Percentiles rank a stretch among this genome's conserved stretches.
phyloP scores from a whole-genome alignment of 2,113 vertebrate species.

The Phylloscopus trochiloides region DNA sequence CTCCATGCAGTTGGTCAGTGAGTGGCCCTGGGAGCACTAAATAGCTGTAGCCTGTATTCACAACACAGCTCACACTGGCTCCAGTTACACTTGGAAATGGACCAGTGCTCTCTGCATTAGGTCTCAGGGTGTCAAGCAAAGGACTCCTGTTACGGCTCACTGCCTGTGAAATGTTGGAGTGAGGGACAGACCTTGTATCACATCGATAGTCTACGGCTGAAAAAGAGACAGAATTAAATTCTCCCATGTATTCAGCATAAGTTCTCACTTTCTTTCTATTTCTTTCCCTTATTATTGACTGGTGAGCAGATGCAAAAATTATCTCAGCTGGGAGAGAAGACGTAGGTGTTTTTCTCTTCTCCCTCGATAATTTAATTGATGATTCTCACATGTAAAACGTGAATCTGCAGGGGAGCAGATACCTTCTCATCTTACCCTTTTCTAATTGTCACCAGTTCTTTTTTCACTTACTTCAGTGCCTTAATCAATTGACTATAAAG shows the following conservation, averaged over 20 bases:
- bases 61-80: not conserved
- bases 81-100: not conserved
- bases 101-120: not conserved
- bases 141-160: not conserved
- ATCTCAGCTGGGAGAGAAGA: not conserved
- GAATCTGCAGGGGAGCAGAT: not conserved
- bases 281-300: not conserved
- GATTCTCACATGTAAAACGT: not conserved
- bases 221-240: not conserved
- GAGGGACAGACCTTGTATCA: not conserved
- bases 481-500: not conserved
- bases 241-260: not conserved
- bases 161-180: not conserved
- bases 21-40: not conserved
- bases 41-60: not conserved
- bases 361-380: not conserved
- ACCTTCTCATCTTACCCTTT: not conserved
- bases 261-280: not conserved
- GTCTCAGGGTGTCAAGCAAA: not conserved
- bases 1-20: not conserved
- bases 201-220: not conserved
- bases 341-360: not conserved
- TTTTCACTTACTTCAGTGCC: not conserved
- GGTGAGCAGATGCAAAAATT: not conserved
- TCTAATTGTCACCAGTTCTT: not conserved